phyloP scores from a whole-genome alignment of 92 coral and sea anemone genomes.

The Diadumene lineata region DNA sequence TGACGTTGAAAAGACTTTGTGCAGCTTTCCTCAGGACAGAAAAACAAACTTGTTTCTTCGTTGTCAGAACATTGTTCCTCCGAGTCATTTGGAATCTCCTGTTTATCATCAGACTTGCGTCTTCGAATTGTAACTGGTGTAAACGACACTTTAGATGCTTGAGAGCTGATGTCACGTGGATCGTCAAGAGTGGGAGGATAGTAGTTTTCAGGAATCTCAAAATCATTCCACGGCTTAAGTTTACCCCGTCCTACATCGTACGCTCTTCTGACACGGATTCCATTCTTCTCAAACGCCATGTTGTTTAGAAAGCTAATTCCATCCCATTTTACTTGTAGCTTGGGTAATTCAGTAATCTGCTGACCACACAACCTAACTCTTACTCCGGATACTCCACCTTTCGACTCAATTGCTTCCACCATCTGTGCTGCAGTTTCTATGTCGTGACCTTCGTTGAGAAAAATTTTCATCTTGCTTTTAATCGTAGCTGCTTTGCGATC shows the following conservation, averaged over 20 bases:
- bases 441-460: constrained; percentile 37
- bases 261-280: constrained; percentile 28
- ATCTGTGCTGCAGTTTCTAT: constrained; percentile 41
- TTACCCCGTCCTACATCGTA: constrained; percentile 28
- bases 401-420: constrained; percentile 31
- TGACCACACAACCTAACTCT: constrained; percentile 31
- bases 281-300: constrained; percentile 26
- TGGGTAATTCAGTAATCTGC: background rate
- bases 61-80: constrained; percentile 12
- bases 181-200: background rate
- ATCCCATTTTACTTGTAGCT: constrained; percentile 24
- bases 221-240: constrained; percentile 23
- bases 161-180: constrained; percentile 4
- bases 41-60: constrained; percentile 39
- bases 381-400: constrained; percentile 27
- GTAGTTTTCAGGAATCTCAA: background rate
- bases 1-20: constrained; percentile 44
- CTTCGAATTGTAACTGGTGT: background rate
- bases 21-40: constrained; percentile 61
- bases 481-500: constrained; percentile 54
- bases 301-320: constrained; percentile 37
- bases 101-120: background rate
- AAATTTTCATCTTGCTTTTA: constrained; percentile 24
- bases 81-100: background rate
- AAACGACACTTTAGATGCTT: background rate